These are phyloP conservation scores for Notodonta dromedarius DNA, from an alignment of 2,888 invertebrate genomes.

Conservation along the genomic window DNA sequence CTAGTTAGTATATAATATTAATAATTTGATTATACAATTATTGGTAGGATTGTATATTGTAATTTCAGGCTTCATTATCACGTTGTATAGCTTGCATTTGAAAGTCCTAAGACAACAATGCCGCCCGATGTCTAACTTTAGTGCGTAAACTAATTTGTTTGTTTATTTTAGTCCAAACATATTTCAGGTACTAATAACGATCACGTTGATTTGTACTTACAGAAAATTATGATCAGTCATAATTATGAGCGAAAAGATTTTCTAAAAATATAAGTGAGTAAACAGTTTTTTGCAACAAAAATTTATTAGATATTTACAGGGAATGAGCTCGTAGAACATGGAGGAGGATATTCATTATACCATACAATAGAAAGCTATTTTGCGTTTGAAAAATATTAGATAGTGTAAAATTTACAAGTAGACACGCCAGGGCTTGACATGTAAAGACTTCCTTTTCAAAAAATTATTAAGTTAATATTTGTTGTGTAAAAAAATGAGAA, in stretches of 20 bases:
- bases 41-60: too few relatives aligned
- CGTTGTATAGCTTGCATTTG: too few relatives aligned
- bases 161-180: not conserved
- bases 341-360: slow-evolving; percentile 12
- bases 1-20: too few relatives aligned
- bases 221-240: too few relatives aligned
- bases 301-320: slow-evolving; percentile 40
- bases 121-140: not conserved
- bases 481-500: too few relatives aligned
- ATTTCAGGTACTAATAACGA: not conserved
- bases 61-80: too few relatives aligned
- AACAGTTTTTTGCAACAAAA: slow-evolving; percentile 29
- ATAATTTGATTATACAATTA: too few relatives aligned
- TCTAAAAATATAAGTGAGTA: slow-evolving; percentile 11
- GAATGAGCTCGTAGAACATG: slow-evolving; percentile 19
- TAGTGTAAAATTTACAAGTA: not conserved
- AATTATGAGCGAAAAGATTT: not conserved
- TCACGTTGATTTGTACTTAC: not conserved
- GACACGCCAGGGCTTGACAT: too few relatives aligned
- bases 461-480: too few relatives aligned
- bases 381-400: not conserved
- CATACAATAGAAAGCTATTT: slow-evolving; percentile 9
- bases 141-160: not conserved
- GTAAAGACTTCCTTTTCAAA: too few relatives aligned
- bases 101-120: not conserved